Evolutionary conservation across 2,888 invertebrate species (phyloP).

Genomic region (Hartigia nigra): DNA sequence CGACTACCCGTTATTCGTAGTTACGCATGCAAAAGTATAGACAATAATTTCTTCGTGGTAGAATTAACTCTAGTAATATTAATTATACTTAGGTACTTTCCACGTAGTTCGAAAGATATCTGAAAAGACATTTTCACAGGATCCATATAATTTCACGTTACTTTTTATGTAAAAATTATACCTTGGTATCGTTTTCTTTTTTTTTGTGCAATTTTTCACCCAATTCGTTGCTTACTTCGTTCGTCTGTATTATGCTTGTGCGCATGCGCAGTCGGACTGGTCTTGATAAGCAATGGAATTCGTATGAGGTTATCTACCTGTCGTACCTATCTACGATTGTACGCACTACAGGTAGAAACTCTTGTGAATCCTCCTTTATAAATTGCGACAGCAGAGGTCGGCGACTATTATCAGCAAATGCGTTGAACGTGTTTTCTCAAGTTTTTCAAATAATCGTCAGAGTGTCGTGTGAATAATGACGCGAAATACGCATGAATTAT

Average conservation of each 20-base stretch:
- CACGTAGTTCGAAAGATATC: background rate
- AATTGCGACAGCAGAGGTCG: conserved; percentile 53
- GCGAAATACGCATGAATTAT: background rate
- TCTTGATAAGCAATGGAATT: background rate
- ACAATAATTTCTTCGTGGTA: conserved; percentile 33
- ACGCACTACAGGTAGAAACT: background rate
- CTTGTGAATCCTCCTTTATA: conserved; percentile 45
- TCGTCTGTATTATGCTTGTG: background rate
- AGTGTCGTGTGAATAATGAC: background rate
- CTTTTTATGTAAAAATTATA: background rate
- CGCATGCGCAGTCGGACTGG: background rate
- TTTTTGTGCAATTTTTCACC: background rate
- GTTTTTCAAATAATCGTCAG: background rate
- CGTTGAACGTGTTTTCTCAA: background rate
- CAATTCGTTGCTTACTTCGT: background rate
- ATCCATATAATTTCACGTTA: background rate
- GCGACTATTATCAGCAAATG: conserved; percentile 49
- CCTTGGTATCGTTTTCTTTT: background rate
- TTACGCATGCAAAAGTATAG: conserved; percentile 20
- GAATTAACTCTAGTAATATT: conserved; percentile 39
- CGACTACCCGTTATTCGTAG: conserved; percentile 29
- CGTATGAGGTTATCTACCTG: conserved; percentile 51
- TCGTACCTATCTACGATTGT: conserved; percentile 17
- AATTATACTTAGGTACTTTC: conserved; percentile 27
- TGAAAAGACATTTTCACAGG: background rate